Base-by-base conservation (phyloP, 1,140 invertebrate species). In the Drosophila sechellia region DNA sequence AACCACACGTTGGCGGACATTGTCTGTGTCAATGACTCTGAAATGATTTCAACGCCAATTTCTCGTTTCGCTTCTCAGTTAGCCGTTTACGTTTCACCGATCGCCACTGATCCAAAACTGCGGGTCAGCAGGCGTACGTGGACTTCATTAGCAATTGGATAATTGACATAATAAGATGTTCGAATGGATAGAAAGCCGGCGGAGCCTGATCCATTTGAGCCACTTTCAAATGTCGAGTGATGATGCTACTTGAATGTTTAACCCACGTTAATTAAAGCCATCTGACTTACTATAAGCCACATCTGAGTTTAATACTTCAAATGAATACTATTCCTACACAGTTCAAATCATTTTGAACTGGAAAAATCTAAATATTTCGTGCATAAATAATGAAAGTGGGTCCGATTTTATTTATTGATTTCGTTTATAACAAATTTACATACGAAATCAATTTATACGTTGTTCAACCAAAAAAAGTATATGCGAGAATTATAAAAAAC, bases 111-210 rank as follows among this genome's bases (percentile, higher is more conserved):
- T 79, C 53, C 56, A 54, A 65, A 50, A 37, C 71, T 35, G 55
- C 79, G 72, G 81, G 83, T 86, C 79, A 86, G 81, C 81, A 40
- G 22, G 22, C 55, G 77, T 83, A 89, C 84, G 84, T 87, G 84
- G 65, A 87, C 86, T 84, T 77, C 64, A 87, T 87, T 90, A 80
- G 68, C 85, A 80, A 80, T 87, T 74, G 85, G 84, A 87, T 87
- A 87, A 90, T 87, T 89, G 79, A 87, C 79, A 84, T 84, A 87
- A 86, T 87, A 56, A 75, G 77, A 78, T 85, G 78, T 63, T 55
- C 43, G 70, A 69, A 56, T 46, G 65, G 81, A 64, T 70, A 60
- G 64, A 81, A 86, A 77, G 66, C 66, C 75, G 72, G 13, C 61
- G 54, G 56, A 37, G 52, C 22, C 43, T 55, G 40, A 69, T 69